phyloP scores from a whole-genome alignment of 2,797 vertebrate genomes.

The Pterois miles region DNA sequence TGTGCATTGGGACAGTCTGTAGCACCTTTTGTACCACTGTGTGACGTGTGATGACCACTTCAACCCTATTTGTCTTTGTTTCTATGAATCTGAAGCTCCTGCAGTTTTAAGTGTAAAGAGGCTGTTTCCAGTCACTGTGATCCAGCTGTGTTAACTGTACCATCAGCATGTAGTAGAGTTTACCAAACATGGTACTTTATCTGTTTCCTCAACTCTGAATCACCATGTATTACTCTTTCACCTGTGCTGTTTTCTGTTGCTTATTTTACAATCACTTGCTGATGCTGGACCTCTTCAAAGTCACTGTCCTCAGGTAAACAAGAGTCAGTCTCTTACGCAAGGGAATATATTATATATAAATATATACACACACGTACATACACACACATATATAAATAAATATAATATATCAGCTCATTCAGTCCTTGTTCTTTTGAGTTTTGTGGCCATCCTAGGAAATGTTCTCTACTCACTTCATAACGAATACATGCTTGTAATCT shows the following conservation, averaged over 20 bases:
- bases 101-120: constrained; percentile 45
- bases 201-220: constrained; percentile 20
- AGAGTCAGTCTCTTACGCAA: constrained; percentile 49
- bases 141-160: constrained; percentile 44
- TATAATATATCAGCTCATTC: constrained; percentile 43
- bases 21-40: constrained; percentile 52
- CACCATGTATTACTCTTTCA: constrained; percentile 16
- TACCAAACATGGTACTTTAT: constrained; percentile 56
- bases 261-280: constrained; percentile 54
- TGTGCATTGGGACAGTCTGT: constrained; percentile 7
- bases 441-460: background rate
- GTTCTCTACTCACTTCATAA: background rate
- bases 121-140: constrained; percentile 76
- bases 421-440: background rate
- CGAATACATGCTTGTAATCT: background rate
- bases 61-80: constrained; percentile 33
- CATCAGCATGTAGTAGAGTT: constrained; percentile 60
- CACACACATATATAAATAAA: constrained; percentile 72
- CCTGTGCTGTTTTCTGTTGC: constrained; percentile 43
- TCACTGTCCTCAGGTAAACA: constrained; percentile 79
- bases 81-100: constrained; percentile 35
- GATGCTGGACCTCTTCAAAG: constrained; percentile 73
- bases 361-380: background rate
- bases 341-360: constrained; percentile 34
- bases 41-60: constrained; percentile 36